These are phyloP conservation scores for Drosophila paramelanica DNA, from an alignment of 2,888 invertebrate genomes.

Conservation along the genomic window DNA sequence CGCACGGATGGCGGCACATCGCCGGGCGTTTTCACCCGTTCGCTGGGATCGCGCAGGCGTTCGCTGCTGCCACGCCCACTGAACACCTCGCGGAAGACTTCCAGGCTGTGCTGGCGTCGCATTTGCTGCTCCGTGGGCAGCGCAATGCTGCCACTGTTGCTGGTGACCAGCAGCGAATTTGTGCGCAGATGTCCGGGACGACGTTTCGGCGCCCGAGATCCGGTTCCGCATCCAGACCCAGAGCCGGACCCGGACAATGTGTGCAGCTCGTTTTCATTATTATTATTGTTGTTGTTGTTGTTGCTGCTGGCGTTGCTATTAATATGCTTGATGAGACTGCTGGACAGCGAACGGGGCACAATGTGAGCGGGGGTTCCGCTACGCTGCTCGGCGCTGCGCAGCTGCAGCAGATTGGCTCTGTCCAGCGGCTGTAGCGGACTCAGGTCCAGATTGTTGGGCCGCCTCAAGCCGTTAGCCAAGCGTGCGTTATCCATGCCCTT, in stretches of 20 bases:
- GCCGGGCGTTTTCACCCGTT: constrained; percentile 92
- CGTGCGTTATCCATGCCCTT: constrained; percentile 56
- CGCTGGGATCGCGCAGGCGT: constrained; percentile 90
- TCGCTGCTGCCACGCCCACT: constrained; percentile 88
- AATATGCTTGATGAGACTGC: constrained; percentile 72
- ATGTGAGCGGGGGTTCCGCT: constrained; percentile 78
- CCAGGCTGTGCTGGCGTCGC: constrained; percentile 89
- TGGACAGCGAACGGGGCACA: constrained; percentile 79
- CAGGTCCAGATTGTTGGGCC: constrained; percentile 84
- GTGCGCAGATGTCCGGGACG: constrained; percentile 73
- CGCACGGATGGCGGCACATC: constrained; percentile 92
- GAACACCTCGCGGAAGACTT: constrained; percentile 91
- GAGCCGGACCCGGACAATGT: constrained; percentile 33
- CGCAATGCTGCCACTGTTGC: constrained; percentile 31
- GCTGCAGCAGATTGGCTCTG: constrained; percentile 49
- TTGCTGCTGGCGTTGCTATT: constrained; percentile 48
- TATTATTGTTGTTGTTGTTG: constrained; percentile 39
- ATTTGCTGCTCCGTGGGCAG: constrained; percentile 77
- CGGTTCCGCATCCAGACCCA: constrained; percentile 27
- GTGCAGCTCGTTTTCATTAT: constrained; percentile 65
- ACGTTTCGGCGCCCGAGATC: constrained; percentile 47
- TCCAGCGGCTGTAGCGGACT: constrained; percentile 62
- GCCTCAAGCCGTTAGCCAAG: constrained; percentile 42
- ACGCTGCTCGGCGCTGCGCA: constrained; percentile 69
- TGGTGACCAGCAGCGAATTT: constrained; percentile 66